Base-by-base conservation (phyloP, 2,113 vertebrate species). In the Heterotis niloticus region DNA sequence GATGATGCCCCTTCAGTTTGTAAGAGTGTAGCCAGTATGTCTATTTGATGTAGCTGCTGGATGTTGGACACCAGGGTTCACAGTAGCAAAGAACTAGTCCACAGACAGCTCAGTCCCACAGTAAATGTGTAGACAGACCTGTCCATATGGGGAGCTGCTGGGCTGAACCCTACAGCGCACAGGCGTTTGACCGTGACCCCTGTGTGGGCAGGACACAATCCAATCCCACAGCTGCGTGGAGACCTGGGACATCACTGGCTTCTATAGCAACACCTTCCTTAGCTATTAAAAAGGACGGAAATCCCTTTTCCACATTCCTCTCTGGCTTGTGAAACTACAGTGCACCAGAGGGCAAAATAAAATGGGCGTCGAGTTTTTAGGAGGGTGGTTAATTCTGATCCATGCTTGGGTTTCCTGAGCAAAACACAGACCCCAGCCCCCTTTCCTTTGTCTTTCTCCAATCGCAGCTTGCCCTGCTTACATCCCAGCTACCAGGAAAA, bases 11-110 rank as follows among this genome's bases (percentile, higher is more conserved):
- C 11, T 69, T 26, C 23, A 20, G 51, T 72, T 72, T 72, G 12
- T 51, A 11, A 13, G 18, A 2, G 51, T 57, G 68, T 73, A 70
- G 64, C 70, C 64, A 73, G 34, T 57, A 24, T 54, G 20, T 79
- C 70, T 67, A 51, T 80, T 66, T 82, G 23, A 67, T 77, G 24
- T 23, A 78, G 56, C 56, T 78, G 71, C 66, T 75, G 65, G 80
- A 69, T 77, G 67, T 71, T 64, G 78, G 5, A 52, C 76, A 80
- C 64, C 66, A 59, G 66, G 69, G 44, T 76, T 74, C 62, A n/a
- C 18, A 74, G 74, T 81, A 86, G 83, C 85, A 81, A 84, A 75
- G 79, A 79, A 84, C 84, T 83, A 81, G 80, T 82, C 80, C 83
- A 80, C 83, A 86, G 81, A 81, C 81, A 80, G 83, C 77, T 66